phyloP scores from a whole-genome alignment of 2,888 invertebrate species.

The Axea sp. region DNA sequence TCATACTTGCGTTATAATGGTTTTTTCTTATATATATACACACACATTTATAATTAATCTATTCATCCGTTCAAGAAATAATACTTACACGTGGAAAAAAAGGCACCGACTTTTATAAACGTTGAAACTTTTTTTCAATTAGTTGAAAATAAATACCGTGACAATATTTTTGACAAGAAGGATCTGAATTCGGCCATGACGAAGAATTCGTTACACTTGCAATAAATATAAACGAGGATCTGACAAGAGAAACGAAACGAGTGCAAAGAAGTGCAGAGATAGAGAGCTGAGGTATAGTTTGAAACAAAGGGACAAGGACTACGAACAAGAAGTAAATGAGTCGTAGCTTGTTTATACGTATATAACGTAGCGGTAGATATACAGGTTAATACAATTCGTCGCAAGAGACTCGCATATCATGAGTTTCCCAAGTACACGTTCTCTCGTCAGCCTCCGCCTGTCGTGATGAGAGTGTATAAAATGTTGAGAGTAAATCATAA shows the following conservation, averaged over 20 bases:
- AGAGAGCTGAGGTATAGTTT: conserved; percentile 30
- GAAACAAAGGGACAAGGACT: conserved; percentile 57
- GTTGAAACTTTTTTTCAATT: conserved; percentile 26
- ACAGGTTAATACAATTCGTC: conserved; percentile 58
- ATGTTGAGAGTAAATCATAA: conserved; percentile 66
- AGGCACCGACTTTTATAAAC: too few relatives aligned
- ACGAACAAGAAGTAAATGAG: conserved; percentile 58
- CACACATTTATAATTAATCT: too few relatives aligned
- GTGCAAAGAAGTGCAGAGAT: conserved; percentile 37
- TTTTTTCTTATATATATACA: too few relatives aligned
- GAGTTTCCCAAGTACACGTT: conserved; percentile 56
- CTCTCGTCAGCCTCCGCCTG: conserved; percentile 53
- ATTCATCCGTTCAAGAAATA: too few relatives aligned
- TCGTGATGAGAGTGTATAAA: conserved; percentile 64
- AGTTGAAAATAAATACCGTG: conserved; percentile 22
- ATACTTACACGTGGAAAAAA: too few relatives aligned
- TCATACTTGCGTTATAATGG: too few relatives aligned
- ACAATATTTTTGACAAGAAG: conserved; percentile 38
- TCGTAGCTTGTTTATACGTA: conserved; percentile 56
- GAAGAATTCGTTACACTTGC: conserved; percentile 42
- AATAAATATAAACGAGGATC: conserved; percentile 47
- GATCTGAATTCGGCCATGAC: conserved; percentile 49
- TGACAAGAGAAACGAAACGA: conserved; percentile 24
- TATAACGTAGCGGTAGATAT: conserved; percentile 45
- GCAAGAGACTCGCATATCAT: conserved; percentile 61